Percentiles rank a stretch among this genome's conserved stretches.
Evolutionary conservation across 2,797 vertebrate species (phyloP).

Genomic region (Tolypeutes matacus): DNA sequence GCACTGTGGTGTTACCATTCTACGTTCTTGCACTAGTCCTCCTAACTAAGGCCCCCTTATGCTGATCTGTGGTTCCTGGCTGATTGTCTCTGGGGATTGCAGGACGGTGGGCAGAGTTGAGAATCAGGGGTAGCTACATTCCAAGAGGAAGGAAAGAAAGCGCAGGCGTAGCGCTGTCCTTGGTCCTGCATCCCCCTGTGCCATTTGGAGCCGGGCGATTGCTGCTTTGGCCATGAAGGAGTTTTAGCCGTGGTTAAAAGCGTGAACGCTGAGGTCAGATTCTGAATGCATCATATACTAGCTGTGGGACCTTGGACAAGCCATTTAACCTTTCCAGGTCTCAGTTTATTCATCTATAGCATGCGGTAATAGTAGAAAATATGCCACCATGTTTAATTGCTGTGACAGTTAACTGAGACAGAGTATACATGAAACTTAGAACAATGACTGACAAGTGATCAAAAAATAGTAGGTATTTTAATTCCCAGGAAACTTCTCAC

Average conservation of each 20-base stretch:
- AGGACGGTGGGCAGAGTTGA: not conserved
- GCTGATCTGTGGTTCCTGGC: not conserved
- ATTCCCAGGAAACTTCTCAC: not conserved
- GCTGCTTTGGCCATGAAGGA: not conserved
- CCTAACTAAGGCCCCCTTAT: not conserved
- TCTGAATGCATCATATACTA: not conserved
- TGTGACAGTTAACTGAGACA: not conserved
- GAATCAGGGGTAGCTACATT: not conserved
- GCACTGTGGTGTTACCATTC: not conserved
- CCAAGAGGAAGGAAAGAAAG: not conserved
- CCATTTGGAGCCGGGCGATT: not conserved
- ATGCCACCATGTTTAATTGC: not conserved
- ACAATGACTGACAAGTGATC: not conserved
- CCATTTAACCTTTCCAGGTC: not conserved
- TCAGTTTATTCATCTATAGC: constrained; percentile 28
- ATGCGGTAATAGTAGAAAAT: not conserved
- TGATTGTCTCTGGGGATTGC: not conserved
- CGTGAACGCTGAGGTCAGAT: not conserved
- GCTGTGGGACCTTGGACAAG: not conserved
- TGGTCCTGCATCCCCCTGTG: not conserved
- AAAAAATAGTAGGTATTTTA: not conserved
- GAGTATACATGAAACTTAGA: not conserved
- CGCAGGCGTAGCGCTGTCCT: not conserved
- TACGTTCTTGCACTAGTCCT: not conserved
- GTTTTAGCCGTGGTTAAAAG: not conserved